These are phyloP conservation scores for Ridgeia piscesae DNA, from an alignment of 1,140 invertebrate species.

Conservation along the genomic window DNA sequence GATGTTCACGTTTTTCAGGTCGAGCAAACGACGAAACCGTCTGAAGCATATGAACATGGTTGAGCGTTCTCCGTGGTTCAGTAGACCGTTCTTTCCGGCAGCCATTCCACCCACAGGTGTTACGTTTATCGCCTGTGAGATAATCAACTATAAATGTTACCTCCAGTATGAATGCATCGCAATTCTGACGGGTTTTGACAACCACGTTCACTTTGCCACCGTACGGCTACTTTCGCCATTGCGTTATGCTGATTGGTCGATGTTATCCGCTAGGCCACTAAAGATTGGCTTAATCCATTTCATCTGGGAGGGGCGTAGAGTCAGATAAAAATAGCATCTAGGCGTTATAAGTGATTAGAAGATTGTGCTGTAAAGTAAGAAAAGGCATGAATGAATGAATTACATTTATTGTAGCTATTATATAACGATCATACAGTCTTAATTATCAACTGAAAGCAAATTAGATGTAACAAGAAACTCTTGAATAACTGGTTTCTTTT, in stretches of 20 bases:
- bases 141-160: background rate
- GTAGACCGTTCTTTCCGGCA: background rate
- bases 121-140: background rate
- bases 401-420: too few relatives aligned
- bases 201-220: background rate
- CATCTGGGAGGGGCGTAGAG: background rate
- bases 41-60: background rate
- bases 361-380: too few relatives aligned
- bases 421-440: too few relatives aligned
- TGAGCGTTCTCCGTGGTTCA: background rate
- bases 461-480: too few relatives aligned
- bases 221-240: background rate
- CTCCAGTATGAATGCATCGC: background rate
- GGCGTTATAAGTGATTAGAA: too few relatives aligned
- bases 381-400: too few relatives aligned
- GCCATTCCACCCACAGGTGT: background rate
- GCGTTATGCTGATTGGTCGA: background rate
- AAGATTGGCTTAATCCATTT: background rate
- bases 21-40: background rate
- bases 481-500: too few relatives aligned
- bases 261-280: background rate
- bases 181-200: background rate
- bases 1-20: conserved; percentile 23
- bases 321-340: too few relatives aligned
- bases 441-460: too few relatives aligned